Evolutionary conservation across 2,888 invertebrate genomes (phyloP), one percentile per base, ranked within the genome.

Genomic region (Eristalinus sepulchralis): DNA sequence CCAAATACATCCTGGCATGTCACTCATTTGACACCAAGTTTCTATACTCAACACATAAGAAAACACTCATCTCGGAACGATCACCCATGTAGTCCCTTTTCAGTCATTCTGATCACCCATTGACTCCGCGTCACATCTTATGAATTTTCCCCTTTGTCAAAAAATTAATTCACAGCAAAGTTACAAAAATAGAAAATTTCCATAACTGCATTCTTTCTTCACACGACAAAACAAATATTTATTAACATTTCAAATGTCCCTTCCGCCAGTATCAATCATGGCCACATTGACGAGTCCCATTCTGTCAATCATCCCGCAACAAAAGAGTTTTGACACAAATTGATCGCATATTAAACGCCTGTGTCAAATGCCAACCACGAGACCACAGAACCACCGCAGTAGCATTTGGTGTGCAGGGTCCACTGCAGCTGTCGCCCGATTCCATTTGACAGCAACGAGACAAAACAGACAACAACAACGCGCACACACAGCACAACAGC

Each of bases 311-410:
- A 86, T 33, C 62, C 22, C 22, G 55, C 62, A 59, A 86, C 86
- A 86, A 86, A 86, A 79, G 86, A 83, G 70, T 86, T 86, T 86
- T 83, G 86, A 86, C 86, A 86, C 83, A 86, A 86, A 86, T 79
- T 86, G 86, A 86, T 86, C 66, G 83, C 86, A 64, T 75, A 79
- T 86, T 86, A 86, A 86, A 78, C 71, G 79, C 75, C 72, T 53
- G 53, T 86, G 83, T 86, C 79, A 79, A 76, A 83, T 53, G 55
- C 68, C 63, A 68, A 62, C 77, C 81, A 53, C 70, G 22, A 22
- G 11, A 63, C 57, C 60, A 57, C 57, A 57, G 13, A 36, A 60
- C 55, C 62, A 72, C 83, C 68, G 53, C 79, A 71, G 33, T 24
- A 53, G 47, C 67, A 84, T 47, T 47, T 47, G 47, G 47, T 47